Conservation (phyloP, 2,797 vertebrate genomes). For the Notolepis coatsorum region DNA sequence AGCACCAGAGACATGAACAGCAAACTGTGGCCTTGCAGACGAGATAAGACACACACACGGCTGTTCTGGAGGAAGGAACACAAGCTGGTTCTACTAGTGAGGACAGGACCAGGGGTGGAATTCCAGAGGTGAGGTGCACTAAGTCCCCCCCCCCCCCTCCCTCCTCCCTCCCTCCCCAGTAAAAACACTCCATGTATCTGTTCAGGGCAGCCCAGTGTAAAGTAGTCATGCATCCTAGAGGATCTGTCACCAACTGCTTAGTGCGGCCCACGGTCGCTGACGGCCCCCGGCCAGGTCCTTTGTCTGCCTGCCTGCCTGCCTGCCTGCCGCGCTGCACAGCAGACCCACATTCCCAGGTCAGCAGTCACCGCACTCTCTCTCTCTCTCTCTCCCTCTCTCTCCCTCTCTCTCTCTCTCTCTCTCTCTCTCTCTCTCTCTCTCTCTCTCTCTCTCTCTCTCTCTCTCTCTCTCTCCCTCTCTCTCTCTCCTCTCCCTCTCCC, state of each 20-base stretch:
- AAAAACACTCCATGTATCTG: slow-evolving; percentile 67
- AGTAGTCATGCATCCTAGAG: slow-evolving; percentile 79
- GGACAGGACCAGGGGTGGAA: slow-evolving; percentile 75
- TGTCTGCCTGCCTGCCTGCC: too few relatives aligned
- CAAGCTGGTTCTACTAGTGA: slow-evolving; percentile 75
- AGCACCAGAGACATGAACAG: background rate
- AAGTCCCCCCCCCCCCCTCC: too few relatives aligned
- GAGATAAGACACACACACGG: too few relatives aligned
- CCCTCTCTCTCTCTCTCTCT: too few relatives aligned
- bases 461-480: too few relatives aligned
- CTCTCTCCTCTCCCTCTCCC: too few relatives aligned
- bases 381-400: too few relatives aligned
- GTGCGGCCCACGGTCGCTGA: slow-evolving; percentile 77
- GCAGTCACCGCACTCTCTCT: slow-evolving; percentile 51
- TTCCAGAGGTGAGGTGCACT: slow-evolving; percentile 72
- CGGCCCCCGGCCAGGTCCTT: slow-evolving; percentile 66
- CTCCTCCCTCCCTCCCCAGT: slow-evolving; percentile 49
- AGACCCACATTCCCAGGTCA: slow-evolving; percentile 70
- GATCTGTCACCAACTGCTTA: slow-evolving; percentile 79
- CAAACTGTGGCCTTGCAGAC: background rate
- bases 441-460: too few relatives aligned
- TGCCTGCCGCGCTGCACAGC: slow-evolving; percentile 67
- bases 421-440: too few relatives aligned
- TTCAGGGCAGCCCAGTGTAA: slow-evolving; percentile 65
- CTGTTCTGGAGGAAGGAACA: slow-evolving; percentile 25